phyloP scores from a whole-genome alignment of 2,888 invertebrate genomes.

The Mechanitis mazaeus region DNA sequence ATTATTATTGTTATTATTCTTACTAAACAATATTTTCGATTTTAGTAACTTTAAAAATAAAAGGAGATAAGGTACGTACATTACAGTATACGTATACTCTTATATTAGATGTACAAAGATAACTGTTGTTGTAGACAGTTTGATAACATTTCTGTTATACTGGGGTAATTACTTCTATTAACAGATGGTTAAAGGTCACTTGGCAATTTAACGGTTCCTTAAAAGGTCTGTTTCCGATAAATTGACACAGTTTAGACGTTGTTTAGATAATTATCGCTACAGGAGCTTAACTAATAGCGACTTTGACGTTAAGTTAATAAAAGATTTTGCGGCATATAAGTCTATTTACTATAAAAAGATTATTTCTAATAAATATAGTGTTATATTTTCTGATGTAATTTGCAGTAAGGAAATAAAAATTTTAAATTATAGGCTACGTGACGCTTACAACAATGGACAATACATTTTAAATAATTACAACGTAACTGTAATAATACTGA shows the following conservation, averaged over 20 bases:
- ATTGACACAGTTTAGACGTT: constrained; percentile 36
- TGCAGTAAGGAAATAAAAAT: no score
- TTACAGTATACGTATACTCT: no score
- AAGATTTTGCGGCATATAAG: not conserved
- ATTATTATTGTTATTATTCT: no score
- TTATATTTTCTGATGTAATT: no score
- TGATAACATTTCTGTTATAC: constrained; percentile 9
- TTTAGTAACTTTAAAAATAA: no score
- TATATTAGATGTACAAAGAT: no score
- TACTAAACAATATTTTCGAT: no score
- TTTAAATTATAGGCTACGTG: not conserved
- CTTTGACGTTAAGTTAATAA: not conserved
- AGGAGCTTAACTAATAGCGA: constrained; percentile 28
- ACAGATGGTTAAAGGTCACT: constrained; percentile 31
- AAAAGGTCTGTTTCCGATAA: constrained; percentile 33
- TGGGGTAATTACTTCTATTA: constrained; percentile 38
- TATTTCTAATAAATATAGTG: no score
- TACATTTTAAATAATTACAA: no score
- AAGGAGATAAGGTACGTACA: no score
- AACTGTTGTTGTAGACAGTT: constrained; percentile 3
- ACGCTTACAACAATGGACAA: not conserved
- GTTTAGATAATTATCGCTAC: constrained; percentile 36
- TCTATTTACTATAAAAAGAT: not conserved
- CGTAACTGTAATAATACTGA: no score
- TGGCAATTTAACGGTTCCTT: constrained; percentile 42